phyloP scores from a whole-genome alignment of 2,113 vertebrate species.

The Pelodiscus sinensis region DNA sequence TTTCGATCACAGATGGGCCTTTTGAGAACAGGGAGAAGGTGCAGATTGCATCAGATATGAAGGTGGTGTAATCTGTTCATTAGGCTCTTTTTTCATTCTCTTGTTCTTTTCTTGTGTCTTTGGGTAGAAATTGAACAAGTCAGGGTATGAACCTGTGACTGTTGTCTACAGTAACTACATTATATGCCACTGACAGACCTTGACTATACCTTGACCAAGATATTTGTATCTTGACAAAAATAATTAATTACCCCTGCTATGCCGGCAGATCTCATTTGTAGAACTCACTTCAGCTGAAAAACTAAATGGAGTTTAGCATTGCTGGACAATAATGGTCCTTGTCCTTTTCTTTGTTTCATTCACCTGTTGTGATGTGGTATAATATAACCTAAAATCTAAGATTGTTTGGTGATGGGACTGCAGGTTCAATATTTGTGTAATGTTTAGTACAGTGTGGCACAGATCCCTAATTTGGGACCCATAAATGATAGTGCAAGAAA shows the following conservation, averaged over 20 bases:
- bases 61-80: slow-evolving; percentile 24
- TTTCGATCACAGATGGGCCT: slow-evolving; percentile 8
- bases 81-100: not conserved
- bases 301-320: not conserved
- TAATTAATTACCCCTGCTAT: not conserved
- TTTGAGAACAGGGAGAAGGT: not conserved
- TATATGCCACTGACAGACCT: not conserved
- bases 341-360: not conserved
- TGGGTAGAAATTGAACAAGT: not conserved
- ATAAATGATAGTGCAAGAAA: not conserved
- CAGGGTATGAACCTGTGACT: not conserved
- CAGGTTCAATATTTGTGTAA: not conserved
- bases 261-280: not conserved
- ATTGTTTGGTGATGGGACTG: not conserved
- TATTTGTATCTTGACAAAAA: not conserved
- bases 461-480: not conserved
- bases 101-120: not conserved
- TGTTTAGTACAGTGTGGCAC: not conserved
- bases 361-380: not conserved
- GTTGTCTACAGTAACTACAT: not conserved
- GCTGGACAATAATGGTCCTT: not conserved
- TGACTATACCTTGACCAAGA: not conserved
- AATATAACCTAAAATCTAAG: not conserved
- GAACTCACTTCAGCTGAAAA: slow-evolving; percentile 12
- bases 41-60: not conserved